phyloP scores from a whole-genome alignment of 1,140 invertebrate genomes.

The Matsumurasca onukii region DNA sequence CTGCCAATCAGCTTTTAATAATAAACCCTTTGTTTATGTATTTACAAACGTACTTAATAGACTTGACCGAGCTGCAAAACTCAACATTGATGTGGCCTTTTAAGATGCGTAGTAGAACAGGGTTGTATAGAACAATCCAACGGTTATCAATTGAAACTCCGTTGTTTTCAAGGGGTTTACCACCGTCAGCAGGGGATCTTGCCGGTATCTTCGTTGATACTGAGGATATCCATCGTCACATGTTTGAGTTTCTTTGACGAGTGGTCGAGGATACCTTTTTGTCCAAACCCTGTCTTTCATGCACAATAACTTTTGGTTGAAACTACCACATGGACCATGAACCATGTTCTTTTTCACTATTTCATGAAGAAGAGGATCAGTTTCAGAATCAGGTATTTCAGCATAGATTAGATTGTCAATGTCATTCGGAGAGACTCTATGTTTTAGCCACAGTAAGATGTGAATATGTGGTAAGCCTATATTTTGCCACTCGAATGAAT shows the following conservation, averaged over 20 bases:
- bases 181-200: conserved; percentile 28
- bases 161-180: conserved; percentile 27
- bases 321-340: conserved; percentile 55
- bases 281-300: conserved; percentile 52
- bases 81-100: conserved; percentile 48
- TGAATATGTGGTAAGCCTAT: conserved; percentile 47
- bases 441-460: too few relatives aligned
- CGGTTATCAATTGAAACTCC: conserved; percentile 42
- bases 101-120: conserved; percentile 44
- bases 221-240: conserved; percentile 47
- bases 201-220: conserved; percentile 45
- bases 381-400: too few relatives aligned
- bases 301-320: conserved; percentile 52
- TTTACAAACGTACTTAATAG: conserved; percentile 50
- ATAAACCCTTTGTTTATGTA: conserved; percentile 52
- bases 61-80: too few relatives aligned
- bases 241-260: conserved; percentile 42
- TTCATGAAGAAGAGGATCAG: conserved; percentile 49
- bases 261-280: conserved; percentile 48
- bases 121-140: conserved; percentile 49
- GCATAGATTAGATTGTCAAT: too few relatives aligned
- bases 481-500: conserved; percentile 56
- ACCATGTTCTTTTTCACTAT: too few relatives aligned
- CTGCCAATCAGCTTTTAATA: too few relatives aligned
- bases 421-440: too few relatives aligned